phyloP scores from a whole-genome alignment of 1,140 invertebrate species.

The Micrasema longulum region DNA sequence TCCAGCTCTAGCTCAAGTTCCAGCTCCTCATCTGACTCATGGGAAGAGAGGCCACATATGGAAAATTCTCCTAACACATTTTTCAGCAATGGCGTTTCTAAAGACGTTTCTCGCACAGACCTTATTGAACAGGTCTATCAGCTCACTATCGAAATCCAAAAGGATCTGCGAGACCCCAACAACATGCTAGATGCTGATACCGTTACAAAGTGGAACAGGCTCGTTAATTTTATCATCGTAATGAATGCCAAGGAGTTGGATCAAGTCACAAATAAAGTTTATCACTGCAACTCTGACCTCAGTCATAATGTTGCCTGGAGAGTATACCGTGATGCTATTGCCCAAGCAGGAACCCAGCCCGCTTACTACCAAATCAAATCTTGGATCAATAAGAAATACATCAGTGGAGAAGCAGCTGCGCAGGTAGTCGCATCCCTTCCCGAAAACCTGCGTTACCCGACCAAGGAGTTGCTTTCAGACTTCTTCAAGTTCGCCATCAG shows the following conservation, averaged over 20 bases:
- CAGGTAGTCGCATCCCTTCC: slow-evolving; percentile 67
- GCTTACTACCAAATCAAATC: slow-evolving; percentile 71
- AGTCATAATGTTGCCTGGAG: slow-evolving; percentile 59
- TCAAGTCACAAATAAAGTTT: slow-evolving; percentile 54
- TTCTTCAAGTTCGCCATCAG: slow-evolving; percentile 69
- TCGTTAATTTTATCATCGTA: slow-evolving; percentile 69
- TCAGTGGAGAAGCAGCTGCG: slow-evolving; percentile 69
- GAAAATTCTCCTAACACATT: slow-evolving; percentile 27
- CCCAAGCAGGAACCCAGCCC: slow-evolving; percentile 74
- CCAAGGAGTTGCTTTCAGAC: slow-evolving; percentile 70
- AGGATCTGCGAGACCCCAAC: slow-evolving; percentile 70
- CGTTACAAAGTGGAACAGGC: slow-evolving; percentile 71
- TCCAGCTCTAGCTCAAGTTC: slow-evolving; percentile 45
- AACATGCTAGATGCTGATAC: slow-evolving; percentile 70
- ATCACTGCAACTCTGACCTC: slow-evolving; percentile 38
- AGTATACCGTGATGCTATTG: slow-evolving; percentile 73
- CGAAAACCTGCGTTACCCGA: slow-evolving; percentile 70
- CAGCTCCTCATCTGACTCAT: slow-evolving; percentile 40
- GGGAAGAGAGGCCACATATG: slow-evolving; percentile 38
- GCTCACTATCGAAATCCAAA: slow-evolving; percentile 68
- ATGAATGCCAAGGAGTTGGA: slow-evolving; percentile 72
- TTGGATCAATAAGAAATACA: slow-evolving; percentile 70
- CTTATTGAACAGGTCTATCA: slow-evolving; percentile 60
- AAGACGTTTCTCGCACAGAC: slow-evolving; percentile 54
- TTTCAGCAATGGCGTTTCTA: slow-evolving; percentile 46